Evolutionary conservation across 30 jellyfish, hydroid and myxozoan species (phyloP), one percentile per base, ranked within the genome.

Genomic region (Hydra vulgaris): DNA sequence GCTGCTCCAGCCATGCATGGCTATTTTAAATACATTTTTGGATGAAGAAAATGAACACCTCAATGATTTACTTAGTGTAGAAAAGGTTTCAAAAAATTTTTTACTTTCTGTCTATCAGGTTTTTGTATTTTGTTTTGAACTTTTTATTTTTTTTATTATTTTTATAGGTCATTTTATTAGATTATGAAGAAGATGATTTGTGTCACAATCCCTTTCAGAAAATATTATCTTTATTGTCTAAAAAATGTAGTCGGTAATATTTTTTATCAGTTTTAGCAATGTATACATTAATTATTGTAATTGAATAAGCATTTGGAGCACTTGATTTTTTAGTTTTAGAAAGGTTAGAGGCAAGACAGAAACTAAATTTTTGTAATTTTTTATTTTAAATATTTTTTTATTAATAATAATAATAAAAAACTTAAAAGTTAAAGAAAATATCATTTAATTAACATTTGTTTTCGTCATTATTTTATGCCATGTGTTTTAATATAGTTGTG

Each of bases 1-100:
- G 20, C 21, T 89, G 0, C 79, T 89, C 23, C 96, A 89, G 53
- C 85, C 86, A 70, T 81, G 92, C 7, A 55, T 79, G 68, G 96
- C 96, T 70, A 76, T 82, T 12, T 73, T 82, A 15, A 81, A 83
- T 73, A 78, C 96, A 0, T 67, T 84, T 8, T 21, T 88, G 1
- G 95, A 82, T 82, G 20, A 52, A 76, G 96, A 89, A 25, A 78
- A 77, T 26, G 87, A 25, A 22, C 96, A 85, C 72, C 81, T 89
- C 27, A 92, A 89, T 61, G 96, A 89, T 72, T 53, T 84, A 25
- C 82, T 82, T 3, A 82, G 95, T 70, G 94, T 95, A 3, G 95
- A 89, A 77, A 89, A 89, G 95, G 96, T 89, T 19, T 20, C 8
- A 1, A 5, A 69, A 69, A 1, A 69, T 20, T 15, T 69, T 15